phyloP scores from a whole-genome alignment of 92 coral and sea anemone genomes.

The Umimayanthus kanabou region DNA sequence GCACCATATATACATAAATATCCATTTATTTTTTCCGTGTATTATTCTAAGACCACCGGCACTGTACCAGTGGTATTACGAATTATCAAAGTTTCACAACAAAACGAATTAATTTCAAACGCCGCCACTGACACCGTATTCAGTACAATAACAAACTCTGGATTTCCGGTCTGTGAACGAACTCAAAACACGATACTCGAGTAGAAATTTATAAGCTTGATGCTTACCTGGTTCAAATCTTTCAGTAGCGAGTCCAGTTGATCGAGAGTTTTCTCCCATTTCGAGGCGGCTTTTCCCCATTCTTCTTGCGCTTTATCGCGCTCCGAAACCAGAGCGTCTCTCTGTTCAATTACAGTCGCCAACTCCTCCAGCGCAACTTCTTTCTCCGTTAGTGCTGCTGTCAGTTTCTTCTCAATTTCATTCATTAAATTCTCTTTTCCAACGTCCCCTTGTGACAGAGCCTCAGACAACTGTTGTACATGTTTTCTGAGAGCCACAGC shows the following conservation, averaged over 20 bases:
- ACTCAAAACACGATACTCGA: background rate
- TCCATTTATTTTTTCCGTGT: background rate
- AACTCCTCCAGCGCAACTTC: conserved; percentile 90
- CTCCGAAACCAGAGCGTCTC: conserved; percentile 78
- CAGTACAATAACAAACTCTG: background rate
- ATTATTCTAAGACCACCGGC: background rate
- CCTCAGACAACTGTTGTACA: conserved; percentile 79
- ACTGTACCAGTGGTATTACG: background rate
- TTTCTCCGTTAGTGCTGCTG: conserved; percentile 86
- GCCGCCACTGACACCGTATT: background rate
- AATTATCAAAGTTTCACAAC: conserved; percentile 8
- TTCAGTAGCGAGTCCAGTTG: conserved; percentile 90
- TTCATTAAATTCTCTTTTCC: conserved; percentile 74
- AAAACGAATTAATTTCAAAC: conserved; percentile 1
- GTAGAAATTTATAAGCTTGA: background rate
- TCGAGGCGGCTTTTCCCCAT: conserved; percentile 96
- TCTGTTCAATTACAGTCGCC: conserved; percentile 87
- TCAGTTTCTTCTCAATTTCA: conserved; percentile 80
- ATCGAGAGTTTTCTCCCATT: conserved; percentile 97
- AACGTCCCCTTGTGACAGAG: conserved; percentile 73
- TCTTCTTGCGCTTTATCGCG: conserved; percentile 93
- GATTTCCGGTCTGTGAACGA: conserved; percentile 8
- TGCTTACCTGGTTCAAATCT: conserved; percentile 83
- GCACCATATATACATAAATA: background rate
- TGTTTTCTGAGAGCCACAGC: conserved; percentile 85